Base-by-base conservation (phyloP, 2,113 vertebrate species). In the Bubo scandiacus region DNA sequence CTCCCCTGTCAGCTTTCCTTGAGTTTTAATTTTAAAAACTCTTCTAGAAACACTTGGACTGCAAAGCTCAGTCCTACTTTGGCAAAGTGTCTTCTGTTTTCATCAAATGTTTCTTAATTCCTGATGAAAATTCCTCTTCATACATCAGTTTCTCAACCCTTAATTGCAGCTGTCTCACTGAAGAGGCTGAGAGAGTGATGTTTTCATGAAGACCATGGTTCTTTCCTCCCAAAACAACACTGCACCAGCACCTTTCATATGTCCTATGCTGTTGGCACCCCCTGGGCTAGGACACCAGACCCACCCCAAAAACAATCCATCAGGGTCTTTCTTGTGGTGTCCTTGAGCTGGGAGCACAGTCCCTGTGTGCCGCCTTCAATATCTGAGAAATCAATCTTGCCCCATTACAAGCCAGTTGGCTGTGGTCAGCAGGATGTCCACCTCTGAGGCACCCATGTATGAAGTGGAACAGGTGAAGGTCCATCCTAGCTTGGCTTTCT, bases 401-500 rank as follows among this genome's bases (percentile, higher is more conserved):
- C 34, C 16, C 29, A 16, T 21, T 21, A 32, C 21, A 63, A 74
- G 21, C 11, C 34, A 47, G 29, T 3, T 79, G 55, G 18, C 14
- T n/a, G 12, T 1, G 1, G 9, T 34, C 34, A 84, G 3, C 22
- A 34, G 36, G 18, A 62, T 62, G 19, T 68, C 13, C 67, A 38
- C 12, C n/a, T 66, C 52, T 14, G 13, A 38, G 42, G 5, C 2
- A 0, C 3, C 36, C 8, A 5, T 11, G n/a, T 30, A 18, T 75
- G 51, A 73, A 52, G 10, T 0, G 2, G 12, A 17, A 65, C 72
- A 85, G 40, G 34, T 75, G 72, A 95, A 92, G 45, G 78, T 88
- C 84, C 15, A 13, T 12, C 15, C 5, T 75, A 94, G 40, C 16
- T 47, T 88, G 92, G 34, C 88, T 95, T 97, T 61, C 82, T 86